A percentile compares a stretch with the other conserved stretches of the same genome.
Conservation (phyloP, 2,888 invertebrate species). For the Trisateles emortualis region DNA sequence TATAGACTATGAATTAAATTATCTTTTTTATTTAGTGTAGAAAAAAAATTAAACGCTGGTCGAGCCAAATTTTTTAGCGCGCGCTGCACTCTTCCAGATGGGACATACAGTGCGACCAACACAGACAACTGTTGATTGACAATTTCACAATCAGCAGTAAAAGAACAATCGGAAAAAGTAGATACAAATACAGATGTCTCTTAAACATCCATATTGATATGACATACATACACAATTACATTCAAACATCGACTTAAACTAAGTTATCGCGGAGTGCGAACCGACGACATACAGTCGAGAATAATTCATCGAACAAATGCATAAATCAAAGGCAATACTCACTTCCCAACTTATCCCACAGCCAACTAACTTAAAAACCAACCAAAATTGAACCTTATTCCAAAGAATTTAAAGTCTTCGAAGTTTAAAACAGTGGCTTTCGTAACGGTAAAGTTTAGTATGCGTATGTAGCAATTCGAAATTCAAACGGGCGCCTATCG, state of each 20-base stretch:
- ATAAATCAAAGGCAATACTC: constrained; percentile 81
- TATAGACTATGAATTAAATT: too few species aligned
- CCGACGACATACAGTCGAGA: constrained; percentile 71
- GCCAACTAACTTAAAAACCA: constrained; percentile 22
- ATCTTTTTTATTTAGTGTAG: too few species aligned
- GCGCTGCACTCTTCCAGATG: too few species aligned
- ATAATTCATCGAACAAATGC: constrained; percentile 84
- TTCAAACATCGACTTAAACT: constrained; percentile 40
- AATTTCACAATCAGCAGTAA: too few species aligned
- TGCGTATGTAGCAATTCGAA: constrained; percentile 71
- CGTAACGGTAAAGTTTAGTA: constrained; percentile 47
- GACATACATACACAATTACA: constrained; percentile 36
- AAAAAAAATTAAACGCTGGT: too few species aligned
- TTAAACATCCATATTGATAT: constrained; percentile 25
- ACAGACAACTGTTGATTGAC: too few species aligned
- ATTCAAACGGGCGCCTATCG: constrained; percentile 83
- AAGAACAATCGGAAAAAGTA: too few species aligned
- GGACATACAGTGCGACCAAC: too few species aligned
- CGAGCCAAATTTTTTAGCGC: too few species aligned
- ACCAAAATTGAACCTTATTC: constrained; percentile 39
- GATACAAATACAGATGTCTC: too few species aligned
- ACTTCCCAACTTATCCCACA: constrained; percentile 47
- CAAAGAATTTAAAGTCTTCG: constrained; percentile 10
- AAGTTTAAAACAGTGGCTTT: constrained; percentile 41
- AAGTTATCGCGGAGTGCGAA: constrained; percentile 70